Percentiles rank a stretch among this genome's conserved stretches.
Evolutionary conservation across 2,113 vertebrate genomes (phyloP).

Genomic region (Pelodiscus sinensis): DNA sequence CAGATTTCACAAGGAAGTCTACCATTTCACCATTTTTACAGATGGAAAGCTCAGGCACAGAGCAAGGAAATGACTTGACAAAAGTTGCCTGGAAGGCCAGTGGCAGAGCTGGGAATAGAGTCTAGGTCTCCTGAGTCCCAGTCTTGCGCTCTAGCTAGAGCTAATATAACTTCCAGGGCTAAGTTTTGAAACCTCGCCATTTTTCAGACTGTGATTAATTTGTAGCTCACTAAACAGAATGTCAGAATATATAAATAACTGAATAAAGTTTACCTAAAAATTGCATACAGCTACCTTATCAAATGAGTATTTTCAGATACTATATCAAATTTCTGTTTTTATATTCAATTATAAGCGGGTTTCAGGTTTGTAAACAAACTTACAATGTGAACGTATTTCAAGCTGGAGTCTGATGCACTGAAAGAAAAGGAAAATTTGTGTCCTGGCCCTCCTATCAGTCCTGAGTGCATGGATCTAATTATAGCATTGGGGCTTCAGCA

Average conservation of each 20-base stretch:
- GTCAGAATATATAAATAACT: neutral
- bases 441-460: neutral
- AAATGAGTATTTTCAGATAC: neutral
- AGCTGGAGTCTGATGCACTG: neutral
- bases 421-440: neutral
- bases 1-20: neutral
- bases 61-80: neutral
- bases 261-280: neutral
- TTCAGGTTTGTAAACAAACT: neutral
- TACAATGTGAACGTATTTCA: neutral
- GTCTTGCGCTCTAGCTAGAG: fast-evolving
- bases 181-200: constrained; percentile 14
- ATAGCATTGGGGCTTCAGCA: neutral
- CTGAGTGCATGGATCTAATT: fast-evolving
- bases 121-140: neutral
- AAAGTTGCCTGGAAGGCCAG: neutral
- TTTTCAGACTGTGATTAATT: neutral
- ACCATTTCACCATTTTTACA: neutral
- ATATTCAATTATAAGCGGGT: neutral
- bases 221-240: fast-evolving
- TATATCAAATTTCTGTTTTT: neutral
- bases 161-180: neutral
- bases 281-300: neutral
- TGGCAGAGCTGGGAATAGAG: constrained; percentile 7
- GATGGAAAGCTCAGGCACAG: neutral